These are phyloP conservation scores for Heliopora coerulea DNA, from an alignment of 92 coral and sea anemone genomes.

Conservation along the genomic window DNA sequence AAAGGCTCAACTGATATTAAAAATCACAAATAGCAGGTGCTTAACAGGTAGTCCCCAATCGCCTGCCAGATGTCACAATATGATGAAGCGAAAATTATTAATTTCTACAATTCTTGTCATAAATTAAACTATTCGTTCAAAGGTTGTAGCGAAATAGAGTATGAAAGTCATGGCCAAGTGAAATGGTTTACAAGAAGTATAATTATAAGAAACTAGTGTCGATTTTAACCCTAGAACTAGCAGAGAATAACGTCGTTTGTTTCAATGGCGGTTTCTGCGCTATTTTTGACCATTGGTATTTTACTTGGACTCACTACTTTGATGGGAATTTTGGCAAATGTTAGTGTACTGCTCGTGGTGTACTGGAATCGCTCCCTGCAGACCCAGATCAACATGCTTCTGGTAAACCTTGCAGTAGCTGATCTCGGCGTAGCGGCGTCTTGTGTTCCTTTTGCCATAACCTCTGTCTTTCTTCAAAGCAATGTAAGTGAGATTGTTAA, in stretches of 20 bases:
- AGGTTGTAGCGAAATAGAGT: too few species aligned
- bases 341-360: constrained; percentile 83
- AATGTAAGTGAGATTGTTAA: constrained; percentile 48
- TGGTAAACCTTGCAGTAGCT: constrained; percentile 82
- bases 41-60: not conserved
- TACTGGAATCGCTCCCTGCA: constrained; percentile 88
- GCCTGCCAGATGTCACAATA: not conserved
- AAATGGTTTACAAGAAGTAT: too few species aligned
- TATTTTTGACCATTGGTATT: constrained; percentile 69
- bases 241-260: too few species aligned
- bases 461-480: constrained; percentile 75
- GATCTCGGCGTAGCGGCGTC: constrained; percentile 98
- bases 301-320: constrained; percentile 82
- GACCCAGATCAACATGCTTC: constrained; percentile 72
- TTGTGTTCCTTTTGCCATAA: constrained; percentile 95
- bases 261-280: constrained; percentile 51
- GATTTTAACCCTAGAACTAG: too few species aligned
- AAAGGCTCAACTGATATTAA: too few species aligned
- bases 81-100: too few species aligned
- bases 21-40: not conserved
- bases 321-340: constrained; percentile 82
- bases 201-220: too few species aligned
- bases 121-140: too few species aligned
- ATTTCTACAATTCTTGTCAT: too few species aligned
- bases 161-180: too few species aligned